Evolutionary conservation across 2,113 vertebrate species (phyloP).

Genomic region (Spilogale gracilis): DNA sequence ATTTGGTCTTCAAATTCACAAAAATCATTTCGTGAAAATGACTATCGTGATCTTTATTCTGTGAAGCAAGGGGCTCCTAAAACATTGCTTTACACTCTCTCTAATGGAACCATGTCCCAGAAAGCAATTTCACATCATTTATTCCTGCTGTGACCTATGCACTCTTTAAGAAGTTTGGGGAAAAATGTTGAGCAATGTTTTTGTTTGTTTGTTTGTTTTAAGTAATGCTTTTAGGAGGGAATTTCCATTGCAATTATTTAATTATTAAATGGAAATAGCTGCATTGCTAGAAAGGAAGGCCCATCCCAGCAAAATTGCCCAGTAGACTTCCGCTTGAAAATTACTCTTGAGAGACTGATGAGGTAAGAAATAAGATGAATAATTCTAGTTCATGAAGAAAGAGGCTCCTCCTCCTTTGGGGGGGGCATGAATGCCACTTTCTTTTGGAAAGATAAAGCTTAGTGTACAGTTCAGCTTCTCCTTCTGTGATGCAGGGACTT

Average conservation of each 20-base stretch:
- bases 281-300: constrained; percentile 82
- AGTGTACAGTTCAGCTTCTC: neutral
- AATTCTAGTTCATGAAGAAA: neutral
- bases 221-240: constrained; percentile 65
- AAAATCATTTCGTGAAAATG: constrained; percentile 17
- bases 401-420: neutral
- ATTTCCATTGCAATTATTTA: constrained; percentile 77
- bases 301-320: constrained; percentile 57
- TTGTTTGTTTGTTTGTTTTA: neutral
- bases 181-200: constrained; percentile 23
- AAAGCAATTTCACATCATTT: constrained; percentile 2
- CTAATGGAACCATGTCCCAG: neutral
- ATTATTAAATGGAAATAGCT: constrained; percentile 72
- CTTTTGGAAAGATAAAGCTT: neutral
- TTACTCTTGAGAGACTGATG: neutral
- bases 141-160: neutral
- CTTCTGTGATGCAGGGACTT: neutral
- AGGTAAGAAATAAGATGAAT: constrained; percentile 67
- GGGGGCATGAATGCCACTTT: neutral
- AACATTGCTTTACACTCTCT: neutral
- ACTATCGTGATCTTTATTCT: neutral
- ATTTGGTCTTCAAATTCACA: constrained; percentile 26
- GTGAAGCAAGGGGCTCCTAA: neutral
- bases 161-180: neutral
- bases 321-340: constrained; percentile 70